phyloP scores from a whole-genome alignment of 2,113 vertebrate species.

The Cygnus buccinator region DNA sequence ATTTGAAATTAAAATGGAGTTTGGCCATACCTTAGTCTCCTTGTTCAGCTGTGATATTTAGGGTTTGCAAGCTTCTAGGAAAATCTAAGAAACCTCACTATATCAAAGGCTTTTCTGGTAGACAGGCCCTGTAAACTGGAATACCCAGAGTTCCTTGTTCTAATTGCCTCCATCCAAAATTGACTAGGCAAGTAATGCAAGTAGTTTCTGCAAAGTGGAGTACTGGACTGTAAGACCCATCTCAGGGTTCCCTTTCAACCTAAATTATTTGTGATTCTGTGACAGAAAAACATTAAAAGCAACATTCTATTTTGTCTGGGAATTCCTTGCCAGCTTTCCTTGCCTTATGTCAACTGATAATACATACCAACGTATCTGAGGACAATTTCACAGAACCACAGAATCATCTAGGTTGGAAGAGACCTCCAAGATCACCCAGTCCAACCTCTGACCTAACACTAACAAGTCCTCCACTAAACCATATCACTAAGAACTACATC shows the following conservation, averaged over 20 bases:
- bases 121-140: not conserved
- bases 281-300: not conserved
- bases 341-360: not conserved
- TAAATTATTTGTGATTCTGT: not conserved
- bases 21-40: not conserved
- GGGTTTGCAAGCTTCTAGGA: not conserved
- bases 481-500: too few relatives aligned
- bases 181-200: not conserved
- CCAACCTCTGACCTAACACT: too few relatives aligned
- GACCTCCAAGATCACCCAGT: too few relatives aligned
- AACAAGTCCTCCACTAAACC: too few relatives aligned
- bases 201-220: not conserved
- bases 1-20: not conserved
- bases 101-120: not conserved
- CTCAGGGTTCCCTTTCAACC: not conserved
- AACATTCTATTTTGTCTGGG: not conserved
- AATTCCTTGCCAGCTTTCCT: not conserved
- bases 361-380: not conserved
- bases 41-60: not conserved
- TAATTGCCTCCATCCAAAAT: not conserved
- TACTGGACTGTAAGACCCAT: not conserved
- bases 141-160: not conserved
- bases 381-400: not conserved
- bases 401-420: too few relatives aligned
- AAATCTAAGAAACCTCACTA: not conserved